phyloP scores from a whole-genome alignment of 2,888 invertebrate genomes.

The Hedychridium roseum region DNA sequence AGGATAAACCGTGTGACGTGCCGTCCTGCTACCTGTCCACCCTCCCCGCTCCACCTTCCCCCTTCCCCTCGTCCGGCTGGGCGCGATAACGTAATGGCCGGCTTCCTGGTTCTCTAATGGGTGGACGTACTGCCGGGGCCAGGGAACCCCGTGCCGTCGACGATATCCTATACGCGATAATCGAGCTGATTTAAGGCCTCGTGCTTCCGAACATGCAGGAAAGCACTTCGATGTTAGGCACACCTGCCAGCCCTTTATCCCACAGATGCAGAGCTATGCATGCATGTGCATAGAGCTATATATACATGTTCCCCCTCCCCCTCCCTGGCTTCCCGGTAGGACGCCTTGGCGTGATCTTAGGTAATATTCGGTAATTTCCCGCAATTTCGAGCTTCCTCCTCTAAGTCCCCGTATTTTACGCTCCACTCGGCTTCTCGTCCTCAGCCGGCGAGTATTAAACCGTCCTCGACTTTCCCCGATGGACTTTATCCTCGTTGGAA shows the following conservation, averaged over 20 bases:
- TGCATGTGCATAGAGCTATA: too few species aligned
- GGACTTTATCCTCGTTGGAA: too few species aligned
- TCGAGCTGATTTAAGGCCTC: constrained; percentile 55
- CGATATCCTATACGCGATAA: constrained; percentile 56
- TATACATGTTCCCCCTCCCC: too few species aligned
- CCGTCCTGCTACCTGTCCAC: constrained; percentile 14
- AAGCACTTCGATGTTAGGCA: constrained; percentile 51
- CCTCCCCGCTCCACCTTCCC: constrained; percentile 17
- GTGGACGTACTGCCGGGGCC: constrained; percentile 30
- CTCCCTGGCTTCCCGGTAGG: too few species aligned
- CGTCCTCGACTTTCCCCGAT: too few species aligned
- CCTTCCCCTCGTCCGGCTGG: constrained; percentile 8
- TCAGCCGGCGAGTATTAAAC: too few species aligned
- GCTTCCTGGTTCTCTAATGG: constrained; percentile 51
- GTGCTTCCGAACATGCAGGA: constrained; percentile 54
- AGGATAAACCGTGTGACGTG: too few species aligned
- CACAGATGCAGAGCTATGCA: not conserved
- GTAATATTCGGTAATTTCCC: constrained; percentile 54
- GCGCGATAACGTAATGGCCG: constrained; percentile 52
- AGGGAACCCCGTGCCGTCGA: constrained; percentile 29
- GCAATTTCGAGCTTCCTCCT: constrained; percentile 49
- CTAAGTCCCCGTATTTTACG: constrained; percentile 38
- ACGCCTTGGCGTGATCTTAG: constrained; percentile 48
- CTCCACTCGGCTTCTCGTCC: too few species aligned
- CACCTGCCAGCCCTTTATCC: constrained; percentile 37